Evolutionary conservation across 2,113 vertebrate species (phyloP).

Genomic region (Pangasianodon gigas): DNA sequence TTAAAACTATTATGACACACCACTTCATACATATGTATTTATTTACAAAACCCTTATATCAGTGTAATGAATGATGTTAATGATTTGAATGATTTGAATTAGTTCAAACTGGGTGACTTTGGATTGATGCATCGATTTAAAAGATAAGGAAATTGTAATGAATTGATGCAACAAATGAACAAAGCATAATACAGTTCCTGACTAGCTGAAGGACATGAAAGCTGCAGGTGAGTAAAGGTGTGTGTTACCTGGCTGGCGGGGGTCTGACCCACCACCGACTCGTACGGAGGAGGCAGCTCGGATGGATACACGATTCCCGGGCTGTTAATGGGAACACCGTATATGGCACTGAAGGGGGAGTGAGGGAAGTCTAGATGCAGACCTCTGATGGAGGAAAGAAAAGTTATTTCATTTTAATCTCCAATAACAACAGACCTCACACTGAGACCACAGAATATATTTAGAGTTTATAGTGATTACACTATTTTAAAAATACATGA

Average conservation of each 20-base stretch:
- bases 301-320: slow-evolving; percentile 87
- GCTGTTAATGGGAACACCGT: slow-evolving; percentile 90
- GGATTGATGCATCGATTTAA: neutral
- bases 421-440: neutral
- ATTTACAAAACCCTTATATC: no score
- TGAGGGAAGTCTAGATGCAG: slow-evolving; percentile 89
- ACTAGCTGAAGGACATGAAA: neutral
- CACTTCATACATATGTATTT: no score
- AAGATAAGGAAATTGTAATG: neutral
- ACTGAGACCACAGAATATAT: neutral
- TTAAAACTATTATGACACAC: no score
- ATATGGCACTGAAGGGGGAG: slow-evolving; percentile 86
- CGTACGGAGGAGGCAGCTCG: slow-evolving; percentile 93
- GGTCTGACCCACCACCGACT: slow-evolving; percentile 85
- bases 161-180: neutral
- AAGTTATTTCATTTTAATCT: neutral
- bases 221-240: neutral
- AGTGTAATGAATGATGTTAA: no score
- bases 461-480: neutral
- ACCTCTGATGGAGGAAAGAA: slow-evolving; percentile 69
- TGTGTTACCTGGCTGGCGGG: slow-evolving; percentile 85
- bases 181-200: neutral
- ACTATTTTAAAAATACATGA: neutral
- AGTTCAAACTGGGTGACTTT: neutral
- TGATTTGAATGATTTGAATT: no score